Evolutionary conservation across 2,888 invertebrate genomes (phyloP), one percentile per base, ranked within the genome.

Genomic region (Hermodice carunculata): DNA sequence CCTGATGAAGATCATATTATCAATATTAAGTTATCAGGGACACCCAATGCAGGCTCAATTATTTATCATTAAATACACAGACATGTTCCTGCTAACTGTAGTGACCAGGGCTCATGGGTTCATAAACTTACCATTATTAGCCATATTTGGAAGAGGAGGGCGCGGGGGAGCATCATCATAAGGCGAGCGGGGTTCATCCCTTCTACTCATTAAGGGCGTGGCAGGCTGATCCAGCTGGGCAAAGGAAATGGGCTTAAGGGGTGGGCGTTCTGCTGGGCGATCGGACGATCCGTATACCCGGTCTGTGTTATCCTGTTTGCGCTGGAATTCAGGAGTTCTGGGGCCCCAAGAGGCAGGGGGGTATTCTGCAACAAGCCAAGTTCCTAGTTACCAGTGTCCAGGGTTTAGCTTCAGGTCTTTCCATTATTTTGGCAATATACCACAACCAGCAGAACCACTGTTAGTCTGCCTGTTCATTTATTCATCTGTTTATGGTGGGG

Each of bases 111-210:
- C n/a, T n/a, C n/a, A n/a, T n/a, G n/a, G n/a, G n/a, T n/a, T n/a
- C n/a, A n/a, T n/a, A n/a, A n/a, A n/a, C n/a, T n/a, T n/a, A 59
- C 59, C 56, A 22, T 49, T 58, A 24, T 51, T 44, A 22, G 19
- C 70, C 54, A 76, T 62, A 31, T 73, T 74, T 26, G 77, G 69
- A 14, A 79, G 78, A 2, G 81, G 74, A 3, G 80, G 80, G 14
- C 81, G 76, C 37, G 80, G 69, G 5, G 81, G 79, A 0, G 78
- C 80, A 4, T 76, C 76, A 14, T 82, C 81, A 29, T 59, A 48
- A 1, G 40, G 63, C 32, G 54, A 42, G 26, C 32, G 24, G 11
- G 29, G 29, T 14, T 44, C 40, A 37, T 11, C 52, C 51, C 6
- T 40, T 42, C 56, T 53, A 3, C 42, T 28, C 6, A 57, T 1